phyloP scores from a whole-genome alignment of 2,113 vertebrate species.

The Benitochromis conjunctus region DNA sequence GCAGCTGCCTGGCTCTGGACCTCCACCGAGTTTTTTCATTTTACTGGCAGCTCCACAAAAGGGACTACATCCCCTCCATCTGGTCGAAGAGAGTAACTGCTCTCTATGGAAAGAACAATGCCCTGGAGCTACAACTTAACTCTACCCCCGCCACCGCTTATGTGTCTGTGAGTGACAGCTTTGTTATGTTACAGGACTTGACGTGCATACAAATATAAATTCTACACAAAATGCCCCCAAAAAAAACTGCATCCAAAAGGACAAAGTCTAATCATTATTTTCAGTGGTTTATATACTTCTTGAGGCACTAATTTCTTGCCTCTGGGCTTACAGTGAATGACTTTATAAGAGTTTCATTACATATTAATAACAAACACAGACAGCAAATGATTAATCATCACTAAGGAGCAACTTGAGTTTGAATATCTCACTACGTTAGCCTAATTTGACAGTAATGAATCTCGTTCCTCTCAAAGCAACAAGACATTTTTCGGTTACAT shows the following conservation, averaged over 20 bases:
- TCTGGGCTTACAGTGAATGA: background rate
- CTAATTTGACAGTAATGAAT: conserved; percentile 64
- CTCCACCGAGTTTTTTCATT: conserved; percentile 87
- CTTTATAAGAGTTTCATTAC: conserved; percentile 20
- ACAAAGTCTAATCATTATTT: background rate
- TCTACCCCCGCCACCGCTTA: conserved; percentile 81
- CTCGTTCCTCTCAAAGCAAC: conserved; percentile 34
- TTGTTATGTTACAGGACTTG: background rate
- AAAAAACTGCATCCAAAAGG: background rate
- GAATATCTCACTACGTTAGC: background rate
- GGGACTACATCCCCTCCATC: conserved; percentile 74
- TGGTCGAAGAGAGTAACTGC: conserved; percentile 92
- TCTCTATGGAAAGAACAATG: conserved; percentile 80
- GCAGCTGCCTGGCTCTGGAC: conserved; percentile 93
- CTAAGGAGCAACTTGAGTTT: conserved; percentile 23
- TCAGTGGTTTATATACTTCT: background rate
- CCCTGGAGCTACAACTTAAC: conserved; percentile 80
- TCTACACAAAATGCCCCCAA: background rate
- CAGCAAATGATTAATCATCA: conserved; percentile 23
- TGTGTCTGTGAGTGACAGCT: conserved; percentile 81
- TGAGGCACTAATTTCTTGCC: background rate
- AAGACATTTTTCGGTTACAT: conserved; percentile 14
- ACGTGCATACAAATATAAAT: background rate
- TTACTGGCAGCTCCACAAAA: conserved; percentile 79
- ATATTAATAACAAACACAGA: background rate